Conservation (phyloP, 2,113 vertebrate species). For the Ailuropoda melanoleuca region DNA sequence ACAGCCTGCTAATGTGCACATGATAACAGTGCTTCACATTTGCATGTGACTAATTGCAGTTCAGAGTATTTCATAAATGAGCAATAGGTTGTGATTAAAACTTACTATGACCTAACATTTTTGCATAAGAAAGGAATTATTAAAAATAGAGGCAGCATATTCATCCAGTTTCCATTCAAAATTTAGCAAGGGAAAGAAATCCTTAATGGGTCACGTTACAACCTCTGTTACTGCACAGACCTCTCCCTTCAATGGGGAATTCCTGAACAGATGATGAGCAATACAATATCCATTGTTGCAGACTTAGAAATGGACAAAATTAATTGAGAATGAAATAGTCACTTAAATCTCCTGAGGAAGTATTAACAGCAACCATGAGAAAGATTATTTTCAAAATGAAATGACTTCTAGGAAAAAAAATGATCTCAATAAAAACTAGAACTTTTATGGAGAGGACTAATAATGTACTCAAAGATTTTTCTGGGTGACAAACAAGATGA, state of each 20-base stretch:
- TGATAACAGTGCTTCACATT: background rate
- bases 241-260: slow-evolving; percentile 6
- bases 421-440: background rate
- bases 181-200: slow-evolving; percentile 50
- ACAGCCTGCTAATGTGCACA: background rate
- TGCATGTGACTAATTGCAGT: slow-evolving; percentile 24
- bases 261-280: background rate
- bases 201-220: slow-evolving; percentile 44
- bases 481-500: background rate
- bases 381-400: slow-evolving; percentile 52
- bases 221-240: slow-evolving; percentile 22
- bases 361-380: background rate
- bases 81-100: slow-evolving; percentile 43
- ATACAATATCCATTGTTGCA: background rate
- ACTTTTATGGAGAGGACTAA: background rate
- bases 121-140: slow-evolving; percentile 48
- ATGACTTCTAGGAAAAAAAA: slow-evolving; percentile 40
- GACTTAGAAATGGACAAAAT: slow-evolving; percentile 46
- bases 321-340: slow-evolving; percentile 58
- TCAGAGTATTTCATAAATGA: slow-evolving; percentile 49
- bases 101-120: slow-evolving; percentile 13
- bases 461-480: background rate
- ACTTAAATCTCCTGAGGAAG: slow-evolving; percentile 10
- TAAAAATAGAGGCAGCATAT: slow-evolving; percentile 49
- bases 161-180: slow-evolving; percentile 51